These are phyloP conservation scores for Noctuana brunneofusca DNA, from an alignment of 2,888 invertebrate species.

Conservation along the genomic window DNA sequence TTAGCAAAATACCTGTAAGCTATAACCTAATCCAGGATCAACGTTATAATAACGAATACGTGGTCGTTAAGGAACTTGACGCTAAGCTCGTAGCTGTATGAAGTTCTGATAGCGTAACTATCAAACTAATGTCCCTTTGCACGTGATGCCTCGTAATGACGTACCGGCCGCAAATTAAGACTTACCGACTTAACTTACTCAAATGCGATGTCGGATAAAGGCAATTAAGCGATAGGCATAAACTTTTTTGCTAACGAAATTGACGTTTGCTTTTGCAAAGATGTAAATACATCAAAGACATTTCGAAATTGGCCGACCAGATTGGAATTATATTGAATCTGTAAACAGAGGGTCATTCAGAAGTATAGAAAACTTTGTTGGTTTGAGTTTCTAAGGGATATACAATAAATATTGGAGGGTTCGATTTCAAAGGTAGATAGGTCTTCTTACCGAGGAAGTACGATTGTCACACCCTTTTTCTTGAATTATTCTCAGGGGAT, in stretches of 20 bases:
- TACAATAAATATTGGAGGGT: no score
- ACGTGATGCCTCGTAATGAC: slow-evolving; percentile 28
- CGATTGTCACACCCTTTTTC: no score
- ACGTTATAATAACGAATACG: slow-evolving; percentile 24
- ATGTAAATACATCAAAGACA: background rate
- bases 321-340: no score
- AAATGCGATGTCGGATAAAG: slow-evolving; percentile 3
- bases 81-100: slow-evolving; percentile 23
- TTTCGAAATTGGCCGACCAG: background rate
- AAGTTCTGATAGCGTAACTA: slow-evolving; percentile 32
- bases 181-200: slow-evolving; percentile 5
- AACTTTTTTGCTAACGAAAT: background rate
- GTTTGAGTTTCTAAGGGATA: no score
- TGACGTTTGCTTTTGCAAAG: background rate
- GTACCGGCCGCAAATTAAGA: slow-evolving; percentile 21
- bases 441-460: no score
- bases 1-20: slow-evolving; percentile 30
- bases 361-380: no score
- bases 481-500: no score
- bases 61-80: slow-evolving; percentile 30
- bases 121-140: slow-evolving; percentile 24
- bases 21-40: slow-evolving; percentile 34
- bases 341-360: no score
- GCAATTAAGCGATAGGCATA: background rate
- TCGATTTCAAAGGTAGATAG: no score